A percentile compares a stretch with the other conserved stretches of the same genome.
phyloP scores from a whole-genome alignment of 2,797 vertebrate species.

The Chelon labrosus region DNA sequence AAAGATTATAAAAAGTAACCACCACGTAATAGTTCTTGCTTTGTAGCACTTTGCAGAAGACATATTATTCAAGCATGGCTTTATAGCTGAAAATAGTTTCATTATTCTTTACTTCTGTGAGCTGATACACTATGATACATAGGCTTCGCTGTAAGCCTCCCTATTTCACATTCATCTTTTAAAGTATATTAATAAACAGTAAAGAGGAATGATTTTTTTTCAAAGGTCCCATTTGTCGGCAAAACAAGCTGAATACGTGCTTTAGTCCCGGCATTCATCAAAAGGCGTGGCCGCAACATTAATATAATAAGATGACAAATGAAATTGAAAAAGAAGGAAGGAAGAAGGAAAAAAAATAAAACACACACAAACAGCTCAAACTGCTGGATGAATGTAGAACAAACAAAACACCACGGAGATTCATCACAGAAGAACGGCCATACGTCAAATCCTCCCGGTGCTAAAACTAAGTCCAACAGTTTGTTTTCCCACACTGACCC shows the following conservation, averaged over 20 bases:
- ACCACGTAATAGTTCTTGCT: constrained; percentile 86
- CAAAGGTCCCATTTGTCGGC: constrained; percentile 85
- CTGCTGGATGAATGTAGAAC: constrained; percentile 73
- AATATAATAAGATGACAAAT: constrained; percentile 79
- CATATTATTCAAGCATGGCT: constrained; percentile 84
- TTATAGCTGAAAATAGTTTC: constrained; percentile 85
- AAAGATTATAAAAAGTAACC: constrained; percentile 86
- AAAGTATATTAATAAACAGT: constrained; percentile 88
- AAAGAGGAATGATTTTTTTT: constrained; percentile 83
- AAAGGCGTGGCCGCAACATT: constrained; percentile 74
- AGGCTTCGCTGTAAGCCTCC: constrained; percentile 64
- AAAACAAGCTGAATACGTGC: constrained; percentile 85
- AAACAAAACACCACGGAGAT: constrained; percentile 60
- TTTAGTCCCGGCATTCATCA: constrained; percentile 85
- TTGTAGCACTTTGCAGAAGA: constrained; percentile 84
- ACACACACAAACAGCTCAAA: constrained; percentile 39
- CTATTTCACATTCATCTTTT: constrained; percentile 87
- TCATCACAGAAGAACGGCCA: constrained; percentile 67
- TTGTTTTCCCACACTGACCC: constrained; percentile 73
- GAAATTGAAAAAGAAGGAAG: constrained; percentile 30
- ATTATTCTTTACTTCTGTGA: constrained; percentile 85
- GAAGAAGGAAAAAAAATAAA: constrained; percentile 42
- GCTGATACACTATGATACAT: constrained; percentile 83
- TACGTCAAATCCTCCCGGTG: constrained; percentile 61
- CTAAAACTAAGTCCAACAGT: constrained; percentile 65